A percentile compares a stretch with the other conserved stretches of the same genome.
Evolutionary conservation across 2,797 vertebrate species (phyloP).

Genomic region (Oceanodroma leucorhoa): DNA sequence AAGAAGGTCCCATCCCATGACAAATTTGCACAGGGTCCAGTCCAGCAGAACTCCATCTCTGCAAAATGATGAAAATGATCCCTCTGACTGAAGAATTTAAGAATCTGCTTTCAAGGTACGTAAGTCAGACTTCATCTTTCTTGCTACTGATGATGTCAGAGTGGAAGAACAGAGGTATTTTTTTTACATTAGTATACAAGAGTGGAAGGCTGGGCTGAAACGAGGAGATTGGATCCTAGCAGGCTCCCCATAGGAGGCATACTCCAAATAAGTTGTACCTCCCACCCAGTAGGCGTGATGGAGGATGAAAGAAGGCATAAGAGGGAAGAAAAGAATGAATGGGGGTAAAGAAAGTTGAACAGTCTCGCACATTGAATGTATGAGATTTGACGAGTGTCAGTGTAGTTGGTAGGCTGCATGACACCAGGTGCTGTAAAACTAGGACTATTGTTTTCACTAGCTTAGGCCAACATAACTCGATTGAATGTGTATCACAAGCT

Average conservation of each 20-base stretch:
- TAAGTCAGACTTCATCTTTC: neutral
- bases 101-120: neutral
- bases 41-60: neutral
- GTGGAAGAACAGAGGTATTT: neutral
- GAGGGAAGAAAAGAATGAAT: neutral
- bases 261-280: neutral
- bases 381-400: neutral
- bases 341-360: neutral
- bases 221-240: neutral
- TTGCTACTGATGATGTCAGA: neutral
- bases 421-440: neutral
- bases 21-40: neutral
- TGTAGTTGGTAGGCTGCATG: neutral
- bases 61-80: neutral
- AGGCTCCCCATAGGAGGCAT: neutral
- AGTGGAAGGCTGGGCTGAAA: neutral
- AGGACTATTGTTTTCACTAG: neutral
- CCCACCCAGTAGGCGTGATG: neutral
- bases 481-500: neutral
- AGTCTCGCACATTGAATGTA: neutral
- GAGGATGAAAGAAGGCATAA: neutral
- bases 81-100: neutral
- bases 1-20: neutral
- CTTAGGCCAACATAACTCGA: neutral
- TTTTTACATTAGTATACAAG: neutral